Base-by-base conservation (phyloP, 2,888 invertebrate genomes). In the Mesopsocus fuscifrons region DNA sequence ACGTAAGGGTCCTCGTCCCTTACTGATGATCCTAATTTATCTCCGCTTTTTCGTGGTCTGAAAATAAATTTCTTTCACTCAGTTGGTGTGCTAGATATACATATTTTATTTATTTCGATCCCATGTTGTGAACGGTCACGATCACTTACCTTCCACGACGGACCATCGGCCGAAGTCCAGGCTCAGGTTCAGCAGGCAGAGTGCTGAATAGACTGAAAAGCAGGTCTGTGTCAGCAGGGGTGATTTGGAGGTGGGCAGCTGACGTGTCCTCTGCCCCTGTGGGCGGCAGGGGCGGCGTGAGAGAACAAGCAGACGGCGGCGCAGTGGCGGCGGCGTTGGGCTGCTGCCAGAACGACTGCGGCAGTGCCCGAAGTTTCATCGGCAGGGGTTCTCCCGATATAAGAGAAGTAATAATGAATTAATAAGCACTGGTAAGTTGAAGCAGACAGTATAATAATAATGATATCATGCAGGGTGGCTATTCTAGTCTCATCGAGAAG, bases 321-420 rank as follows among this genome's bases (percentile, higher is more conserved):
- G 11, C 26, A 9, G 17, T 38, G 5, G 17, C 20, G 9, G 38
- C 17, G 20, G 20, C n/a, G 50, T 67, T 67, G 2, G 67, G 67
- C 48, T 67, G 66, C 52, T 64, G 63, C 67, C 67, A 67, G 53
- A 67, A 67, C 9, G 66, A 66, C 51, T 61, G 62, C 8, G 67
- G 67, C 44, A 67, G 54, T 2, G 67, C 66, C 33, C 67, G 52
- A 47, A 65, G 51, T 50, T 65, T 61, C 66, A 67, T 67, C 8
- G 67, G 67, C 41, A 67, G 50, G 1, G 66, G 65, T 41, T 65
- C 67, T 66, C 56, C 16, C 49, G 49, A 18, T 33, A 26, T 20
- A n/a, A 32, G 17, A 16, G 17, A 8, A 23, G 6, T 17, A 30
- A 26, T n/a, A n/a, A n/a, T n/a, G n/a, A n/a, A n/a, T n/a, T n/a